A percentile compares a stretch with the other conserved stretches of the same genome.
Conservation (phyloP, 2,113 vertebrate genomes). For the Rhea pennata region DNA sequence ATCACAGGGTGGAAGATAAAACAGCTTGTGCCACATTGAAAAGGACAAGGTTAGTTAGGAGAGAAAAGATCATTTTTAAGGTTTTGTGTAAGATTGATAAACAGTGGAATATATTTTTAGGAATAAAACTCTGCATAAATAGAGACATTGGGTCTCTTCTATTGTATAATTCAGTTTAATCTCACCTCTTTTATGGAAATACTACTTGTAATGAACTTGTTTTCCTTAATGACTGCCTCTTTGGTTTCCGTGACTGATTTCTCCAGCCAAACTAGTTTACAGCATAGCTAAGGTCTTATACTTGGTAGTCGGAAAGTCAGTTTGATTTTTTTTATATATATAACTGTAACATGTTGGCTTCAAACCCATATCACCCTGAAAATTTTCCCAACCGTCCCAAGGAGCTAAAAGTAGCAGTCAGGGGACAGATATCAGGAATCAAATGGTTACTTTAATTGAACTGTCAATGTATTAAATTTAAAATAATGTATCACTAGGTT, state of each 20-base stretch:
- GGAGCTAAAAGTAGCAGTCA: background rate
- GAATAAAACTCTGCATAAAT: background rate
- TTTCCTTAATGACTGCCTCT: background rate
- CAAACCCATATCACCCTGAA: constrained; percentile 35
- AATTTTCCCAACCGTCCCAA: background rate
- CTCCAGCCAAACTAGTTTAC: background rate
- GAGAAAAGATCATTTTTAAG: background rate
- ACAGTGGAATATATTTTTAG: background rate
- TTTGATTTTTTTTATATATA: constrained; percentile 1
- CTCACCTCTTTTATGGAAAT: background rate
- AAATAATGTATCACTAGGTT: background rate
- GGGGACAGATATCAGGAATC: background rate
- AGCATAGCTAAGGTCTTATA: background rate
- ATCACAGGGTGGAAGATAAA: background rate
- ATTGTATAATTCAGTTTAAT: background rate
- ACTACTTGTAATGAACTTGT: background rate
- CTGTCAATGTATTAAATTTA: background rate
- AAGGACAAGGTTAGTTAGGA: background rate
- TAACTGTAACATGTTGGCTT: background rate
- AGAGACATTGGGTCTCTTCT: background rate
- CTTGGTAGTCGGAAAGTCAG: background rate
- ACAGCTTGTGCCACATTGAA: background rate
- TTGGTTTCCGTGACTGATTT: background rate
- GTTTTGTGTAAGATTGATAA: background rate
- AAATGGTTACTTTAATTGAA: background rate